Conservation (phyloP, 2,888 invertebrate genomes). For the Tetanocera ferruginea region DNA sequence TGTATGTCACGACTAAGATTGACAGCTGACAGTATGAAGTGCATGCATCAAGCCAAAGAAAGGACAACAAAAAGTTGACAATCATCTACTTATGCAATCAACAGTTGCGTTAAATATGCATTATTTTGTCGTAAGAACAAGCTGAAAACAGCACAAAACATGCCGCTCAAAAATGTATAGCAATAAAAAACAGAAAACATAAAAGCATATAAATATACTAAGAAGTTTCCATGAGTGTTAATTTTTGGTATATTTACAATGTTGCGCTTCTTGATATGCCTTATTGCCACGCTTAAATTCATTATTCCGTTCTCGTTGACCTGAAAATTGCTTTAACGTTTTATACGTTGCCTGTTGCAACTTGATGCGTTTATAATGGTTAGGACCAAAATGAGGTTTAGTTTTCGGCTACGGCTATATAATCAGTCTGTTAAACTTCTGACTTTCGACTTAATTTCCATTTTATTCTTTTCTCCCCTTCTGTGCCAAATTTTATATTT, state of each 20-base stretch:
- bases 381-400: conserved; percentile 1
- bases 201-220: not conserved
- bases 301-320: not conserved
- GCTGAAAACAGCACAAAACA: not conserved
- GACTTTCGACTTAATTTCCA: not conserved
- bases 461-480: not conserved
- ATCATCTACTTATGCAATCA: not conserved
- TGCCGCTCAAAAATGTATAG: not conserved
- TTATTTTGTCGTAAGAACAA: conserved; percentile 12
- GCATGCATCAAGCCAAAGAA: not conserved
- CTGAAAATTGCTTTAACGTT: not conserved
- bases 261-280: not conserved
- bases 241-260: not conserved
- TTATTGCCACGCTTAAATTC: too few relatives aligned
- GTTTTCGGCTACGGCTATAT: not conserved
- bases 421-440: not conserved
- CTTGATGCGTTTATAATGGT: conserved; percentile 33
- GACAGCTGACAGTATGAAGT: conserved; percentile 27
- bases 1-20: not conserved
- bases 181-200: not conserved
- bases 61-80: not conserved
- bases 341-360: conserved; percentile 14
- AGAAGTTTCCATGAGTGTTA: not conserved
- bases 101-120: conserved; percentile 22
- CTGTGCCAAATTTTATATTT: conserved; percentile 17